phyloP scores from a whole-genome alignment of 2,113 vertebrate species.

The Datnioides undecimradiatus region DNA sequence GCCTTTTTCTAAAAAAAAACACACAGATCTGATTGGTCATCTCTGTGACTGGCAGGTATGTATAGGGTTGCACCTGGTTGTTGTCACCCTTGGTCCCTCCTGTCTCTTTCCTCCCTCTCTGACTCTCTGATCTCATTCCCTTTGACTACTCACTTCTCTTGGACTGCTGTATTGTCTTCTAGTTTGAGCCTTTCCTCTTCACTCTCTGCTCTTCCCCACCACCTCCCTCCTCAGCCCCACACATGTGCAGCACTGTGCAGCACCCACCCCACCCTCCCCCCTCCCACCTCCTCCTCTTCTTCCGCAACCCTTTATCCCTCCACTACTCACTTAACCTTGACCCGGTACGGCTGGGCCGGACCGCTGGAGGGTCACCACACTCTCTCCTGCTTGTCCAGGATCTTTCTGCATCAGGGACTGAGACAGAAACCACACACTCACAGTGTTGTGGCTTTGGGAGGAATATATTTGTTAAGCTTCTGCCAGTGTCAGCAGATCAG shows the following conservation, averaged over 20 bases:
- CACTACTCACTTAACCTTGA: slow-evolving; percentile 76
- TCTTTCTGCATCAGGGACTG: slow-evolving; percentile 82
- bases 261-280: slow-evolving; percentile 29
- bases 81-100: slow-evolving; percentile 86
- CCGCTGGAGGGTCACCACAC: slow-evolving; percentile 76
- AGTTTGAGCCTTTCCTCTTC: slow-evolving; percentile 88
- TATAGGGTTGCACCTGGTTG: slow-evolving; percentile 93
- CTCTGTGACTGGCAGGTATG: slow-evolving; percentile 76
- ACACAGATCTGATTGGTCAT: slow-evolving; percentile 61
- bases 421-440: slow-evolving; percentile 80
- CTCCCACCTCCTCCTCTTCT: slow-evolving; percentile 30
- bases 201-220: slow-evolving; percentile 72
- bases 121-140: slow-evolving; percentile 43
- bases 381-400: slow-evolving; percentile 85
- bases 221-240: slow-evolving; percentile 44
- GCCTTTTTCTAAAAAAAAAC: slow-evolving; percentile 22
- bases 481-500: slow-evolving; percentile 63
- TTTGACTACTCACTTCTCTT: slow-evolving; percentile 69
- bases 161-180: slow-evolving; percentile 91
- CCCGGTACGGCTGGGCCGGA: slow-evolving; percentile 73
- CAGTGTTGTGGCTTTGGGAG: slow-evolving; percentile 80
- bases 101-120: slow-evolving; percentile 54
- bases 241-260: slow-evolving; percentile 74
- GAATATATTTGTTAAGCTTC: slow-evolving; percentile 85
- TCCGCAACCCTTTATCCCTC: slow-evolving; percentile 60